Percentiles rank a stretch among this genome's conserved stretches.
Conservation (phyloP, 2,888 invertebrate species). For the Cataglyphis altisquamis region DNA sequence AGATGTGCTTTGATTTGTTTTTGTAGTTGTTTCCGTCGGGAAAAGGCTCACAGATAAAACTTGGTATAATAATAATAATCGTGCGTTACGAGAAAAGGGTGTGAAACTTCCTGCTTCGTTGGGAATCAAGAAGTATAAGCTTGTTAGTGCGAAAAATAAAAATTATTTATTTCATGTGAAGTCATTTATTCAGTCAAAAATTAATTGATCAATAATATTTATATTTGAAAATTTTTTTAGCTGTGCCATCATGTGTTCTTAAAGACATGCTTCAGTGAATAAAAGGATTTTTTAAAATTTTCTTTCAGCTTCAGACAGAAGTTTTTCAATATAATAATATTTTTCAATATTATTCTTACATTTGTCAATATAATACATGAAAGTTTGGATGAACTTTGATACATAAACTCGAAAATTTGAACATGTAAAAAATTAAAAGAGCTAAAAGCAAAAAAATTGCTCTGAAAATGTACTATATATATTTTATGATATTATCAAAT, state of each 20-base stretch:
- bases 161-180: not conserved
- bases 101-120: slow-evolving; percentile 15
- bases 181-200: not conserved
- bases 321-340: too few relatives aligned
- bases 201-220: not conserved
- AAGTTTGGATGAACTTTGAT: not conserved
- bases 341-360: too few relatives aligned
- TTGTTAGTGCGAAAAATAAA: not conserved
- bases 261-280: not conserved
- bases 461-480: not conserved
- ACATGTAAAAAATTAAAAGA: not conserved
- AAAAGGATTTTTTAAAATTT: not conserved
- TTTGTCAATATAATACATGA: not conserved
- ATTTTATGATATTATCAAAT: not conserved
- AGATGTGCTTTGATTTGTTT: slow-evolving; percentile 44
- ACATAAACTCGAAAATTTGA: not conserved
- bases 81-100: not conserved
- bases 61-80: slow-evolving; percentile 29
- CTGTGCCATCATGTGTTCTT: not conserved
- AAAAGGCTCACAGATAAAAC: not conserved
- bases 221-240: not conserved
- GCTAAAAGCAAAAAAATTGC: not conserved
- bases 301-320: not conserved
- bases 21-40: slow-evolving; percentile 34
- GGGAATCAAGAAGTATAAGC: not conserved